Conservation (phyloP, 1,140 invertebrate genomes). For the Calycopis cecrops region DNA sequence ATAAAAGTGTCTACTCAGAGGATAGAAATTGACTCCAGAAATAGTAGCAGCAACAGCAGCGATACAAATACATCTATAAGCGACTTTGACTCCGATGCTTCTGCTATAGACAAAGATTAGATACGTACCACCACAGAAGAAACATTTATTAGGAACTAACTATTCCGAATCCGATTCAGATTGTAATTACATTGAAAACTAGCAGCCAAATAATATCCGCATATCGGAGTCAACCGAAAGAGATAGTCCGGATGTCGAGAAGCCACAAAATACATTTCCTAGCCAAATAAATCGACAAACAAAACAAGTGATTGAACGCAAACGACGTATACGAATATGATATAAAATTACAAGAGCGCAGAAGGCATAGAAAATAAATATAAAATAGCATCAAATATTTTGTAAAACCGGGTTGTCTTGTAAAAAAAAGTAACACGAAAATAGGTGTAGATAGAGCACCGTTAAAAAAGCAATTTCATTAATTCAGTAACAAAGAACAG, state of each 20-base stretch:
- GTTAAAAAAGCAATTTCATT: conserved; percentile 10
- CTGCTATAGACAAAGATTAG: conserved; percentile 13
- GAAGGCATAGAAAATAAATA: neutral
- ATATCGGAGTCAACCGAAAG: neutral
- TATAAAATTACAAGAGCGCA: neutral
- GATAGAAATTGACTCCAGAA: neutral
- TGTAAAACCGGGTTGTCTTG: conserved; percentile 13
- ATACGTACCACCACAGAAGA: conserved; percentile 11
- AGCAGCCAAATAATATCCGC: conserved; percentile 1
- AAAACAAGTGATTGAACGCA: conserved; percentile 10
- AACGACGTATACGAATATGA: neutral
- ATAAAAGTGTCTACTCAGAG: neutral
- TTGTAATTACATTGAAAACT: conserved; percentile 10
- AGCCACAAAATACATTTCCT: too few species aligned
- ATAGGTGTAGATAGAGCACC: neutral
- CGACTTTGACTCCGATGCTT: conserved; percentile 18
- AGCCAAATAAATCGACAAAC: neutral
- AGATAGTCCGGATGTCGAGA: neutral
- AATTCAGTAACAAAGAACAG: conserved; percentile 9
- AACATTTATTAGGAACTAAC: neutral
- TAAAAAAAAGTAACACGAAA: conserved; percentile 6
- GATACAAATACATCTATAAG: conserved; percentile 7
- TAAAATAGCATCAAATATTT: conserved; percentile 11
- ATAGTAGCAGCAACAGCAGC: conserved; percentile 5
- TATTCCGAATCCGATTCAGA: conserved; percentile 11